Evolutionary conservation across 2,113 vertebrate species (phyloP), one percentile per base, ranked within the genome.

Genomic region (Fulica atra): DNA sequence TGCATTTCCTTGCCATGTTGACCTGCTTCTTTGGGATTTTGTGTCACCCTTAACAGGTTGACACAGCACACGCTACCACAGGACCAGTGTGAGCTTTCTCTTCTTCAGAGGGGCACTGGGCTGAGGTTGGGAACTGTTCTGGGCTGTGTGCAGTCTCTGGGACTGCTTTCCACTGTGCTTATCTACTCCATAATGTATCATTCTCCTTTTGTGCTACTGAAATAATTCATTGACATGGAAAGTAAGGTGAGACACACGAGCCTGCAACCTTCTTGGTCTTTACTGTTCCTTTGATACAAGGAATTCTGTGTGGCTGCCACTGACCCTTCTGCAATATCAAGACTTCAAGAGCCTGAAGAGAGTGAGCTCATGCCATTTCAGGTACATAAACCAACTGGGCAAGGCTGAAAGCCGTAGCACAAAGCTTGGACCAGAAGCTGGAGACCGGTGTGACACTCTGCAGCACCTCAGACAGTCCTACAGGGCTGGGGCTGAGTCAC

Each of bases 61-160:
- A 14, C 29, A 21, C 8, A 48, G 64, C 18, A 53, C 12, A 26
- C 0, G 0, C 33, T 53, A 20, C 63, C 2, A 2, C 28, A 87
- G 76, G 16, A 74, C 28, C 5, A 13, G 6, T 10, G 40, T 66
- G 76, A 65, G n/a, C 18, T 74, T 69, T 7, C 17, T 36, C n/a
- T 92, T 66, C 69, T 53, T 78, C 65, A 74, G 61, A 71, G n/a
- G 7, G 16, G 7, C 31, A 35, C 38, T 16, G 59, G 28, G 38
- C 46, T 83, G 82, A 64, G 64, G 23, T 12, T 50, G 44, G 18
- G 48, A 26, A 26, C 36, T 68, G 18, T 11, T 72, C 65, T 48
- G 42, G 59, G 29, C 61, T 79, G 21, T n/a, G 23, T 51, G 13
- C 7, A 54, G 33, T 26, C 38, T 26, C 61, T 60, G 38, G 42